phyloP scores from a whole-genome alignment of 2,113 vertebrate genomes.

The Caracal caracal region DNA sequence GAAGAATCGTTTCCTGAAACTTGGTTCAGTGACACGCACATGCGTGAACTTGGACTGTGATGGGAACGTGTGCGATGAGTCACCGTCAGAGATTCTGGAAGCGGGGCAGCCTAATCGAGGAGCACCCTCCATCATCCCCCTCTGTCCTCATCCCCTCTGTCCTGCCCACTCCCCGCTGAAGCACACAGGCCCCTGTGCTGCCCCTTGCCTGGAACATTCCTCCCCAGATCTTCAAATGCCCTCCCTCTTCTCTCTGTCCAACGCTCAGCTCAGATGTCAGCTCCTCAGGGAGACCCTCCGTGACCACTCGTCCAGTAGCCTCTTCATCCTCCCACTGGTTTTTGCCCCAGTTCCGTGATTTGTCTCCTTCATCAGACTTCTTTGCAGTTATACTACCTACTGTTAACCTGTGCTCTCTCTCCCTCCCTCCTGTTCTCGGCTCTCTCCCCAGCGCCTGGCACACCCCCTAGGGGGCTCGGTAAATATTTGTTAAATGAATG shows the following conservation, averaged over 20 bases:
- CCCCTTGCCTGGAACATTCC: not conserved
- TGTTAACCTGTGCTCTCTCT: not conserved
- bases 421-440: not conserved
- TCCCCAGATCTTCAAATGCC: not conserved
- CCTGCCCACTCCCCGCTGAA: not conserved
- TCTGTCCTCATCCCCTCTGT: not conserved
- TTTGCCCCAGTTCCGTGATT: not conserved
- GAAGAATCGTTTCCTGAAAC: slow-evolving; percentile 26
- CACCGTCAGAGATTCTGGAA: not conserved
- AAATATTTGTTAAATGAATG: not conserved
- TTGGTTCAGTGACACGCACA: not conserved
- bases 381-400: not conserved
- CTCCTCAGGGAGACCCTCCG: not conserved
- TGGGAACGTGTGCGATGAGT: not conserved
- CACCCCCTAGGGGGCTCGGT: not conserved
- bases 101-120: not conserved
- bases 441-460: not conserved
- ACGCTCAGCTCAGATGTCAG: not conserved
- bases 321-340: not conserved
- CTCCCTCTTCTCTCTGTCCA: not conserved
- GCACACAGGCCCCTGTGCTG: not conserved
- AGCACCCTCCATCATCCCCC: too few relatives aligned
- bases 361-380: not conserved
- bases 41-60: not conserved
- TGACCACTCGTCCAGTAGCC: not conserved